phyloP scores from a whole-genome alignment of 2,888 invertebrate genomes.

The Scaptomyza cyrtandrae region DNA sequence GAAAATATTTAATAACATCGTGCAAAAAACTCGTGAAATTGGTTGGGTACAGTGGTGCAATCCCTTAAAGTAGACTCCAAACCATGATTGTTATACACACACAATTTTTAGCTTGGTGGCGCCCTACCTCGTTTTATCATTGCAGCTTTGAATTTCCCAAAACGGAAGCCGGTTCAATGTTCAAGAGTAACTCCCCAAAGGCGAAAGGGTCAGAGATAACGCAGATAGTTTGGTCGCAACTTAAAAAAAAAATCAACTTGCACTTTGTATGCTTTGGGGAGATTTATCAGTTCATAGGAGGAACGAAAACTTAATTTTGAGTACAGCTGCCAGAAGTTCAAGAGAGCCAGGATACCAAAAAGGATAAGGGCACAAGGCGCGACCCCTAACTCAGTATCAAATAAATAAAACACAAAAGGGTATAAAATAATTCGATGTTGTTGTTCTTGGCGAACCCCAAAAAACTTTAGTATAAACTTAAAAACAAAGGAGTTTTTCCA shows the following conservation, averaged over 20 bases:
- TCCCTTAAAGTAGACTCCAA: too few species aligned
- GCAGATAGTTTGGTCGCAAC: constrained; percentile 71
- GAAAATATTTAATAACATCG: too few species aligned
- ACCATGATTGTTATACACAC: too few species aligned
- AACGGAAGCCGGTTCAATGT: too few species aligned
- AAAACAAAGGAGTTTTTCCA: constrained; percentile 3
- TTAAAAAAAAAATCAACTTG: constrained; percentile 75
- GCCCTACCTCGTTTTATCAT: too few species aligned
- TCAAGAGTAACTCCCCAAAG: not conserved
- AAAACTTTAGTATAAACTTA: constrained; percentile 29
- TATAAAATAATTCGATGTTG: constrained; percentile 3
- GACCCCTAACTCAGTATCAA: constrained; percentile 72
- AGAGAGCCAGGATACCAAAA: constrained; percentile 68
- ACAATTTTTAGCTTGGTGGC: too few species aligned
- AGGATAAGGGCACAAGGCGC: constrained; percentile 56
- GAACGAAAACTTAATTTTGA: constrained; percentile 76
- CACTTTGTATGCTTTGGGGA: constrained; percentile 77
- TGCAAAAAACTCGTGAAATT: too few species aligned
- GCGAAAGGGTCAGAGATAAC: constrained; percentile 62
- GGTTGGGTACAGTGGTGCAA: too few species aligned
- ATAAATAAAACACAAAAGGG: constrained; percentile 65
- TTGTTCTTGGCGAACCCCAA: not conserved
- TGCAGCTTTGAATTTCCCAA: too few species aligned
- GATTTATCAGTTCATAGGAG: constrained; percentile 71
- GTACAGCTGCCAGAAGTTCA: constrained; percentile 71